phyloP scores from a whole-genome alignment of 2,888 invertebrate species.

The Brachylomia viminalis region DNA sequence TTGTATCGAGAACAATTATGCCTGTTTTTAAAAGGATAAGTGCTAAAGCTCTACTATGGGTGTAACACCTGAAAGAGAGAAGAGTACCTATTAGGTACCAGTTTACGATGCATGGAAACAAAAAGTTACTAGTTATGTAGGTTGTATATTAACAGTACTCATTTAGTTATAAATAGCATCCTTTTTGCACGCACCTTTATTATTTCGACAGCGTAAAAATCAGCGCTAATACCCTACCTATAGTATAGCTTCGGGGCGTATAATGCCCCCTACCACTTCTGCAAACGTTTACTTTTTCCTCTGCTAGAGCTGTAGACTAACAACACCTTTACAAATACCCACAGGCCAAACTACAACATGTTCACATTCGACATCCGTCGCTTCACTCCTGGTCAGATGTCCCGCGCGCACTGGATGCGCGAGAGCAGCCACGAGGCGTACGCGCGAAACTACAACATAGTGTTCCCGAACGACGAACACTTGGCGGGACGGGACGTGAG shows the following conservation, averaged over 20 bases:
- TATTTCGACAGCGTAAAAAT: not conserved
- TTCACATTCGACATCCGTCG: slow-evolving; percentile 96
- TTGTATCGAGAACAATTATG: not conserved
- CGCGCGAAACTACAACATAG: slow-evolving; percentile 94
- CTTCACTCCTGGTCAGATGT: slow-evolving; percentile 93
- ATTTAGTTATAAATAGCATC: not conserved
- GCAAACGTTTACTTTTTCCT: not conserved
- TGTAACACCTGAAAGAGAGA: not conserved
- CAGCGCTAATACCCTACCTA: not conserved
- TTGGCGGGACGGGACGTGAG: slow-evolving; percentile 93
- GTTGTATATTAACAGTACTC: not conserved
- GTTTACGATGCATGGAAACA: not conserved
- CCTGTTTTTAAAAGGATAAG: not conserved
- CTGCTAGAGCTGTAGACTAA: not conserved
- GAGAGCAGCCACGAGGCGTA: slow-evolving; percentile 98
- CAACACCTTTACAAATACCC: not conserved
- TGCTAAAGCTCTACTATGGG: not conserved
- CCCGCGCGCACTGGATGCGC: slow-evolving; percentile 93
- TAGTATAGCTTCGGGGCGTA: not conserved
- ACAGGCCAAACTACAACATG: slow-evolving; percentile 95
- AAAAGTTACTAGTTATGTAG: not conserved
- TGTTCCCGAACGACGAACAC: slow-evolving; percentile 96
- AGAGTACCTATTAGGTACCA: not conserved
- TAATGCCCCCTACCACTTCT: not conserved
- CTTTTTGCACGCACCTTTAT: not conserved